Evolutionary conservation across 1,140 invertebrate species (phyloP), one percentile per base, ranked within the genome.

Genomic region (Drosophila subpulchrella): DNA sequence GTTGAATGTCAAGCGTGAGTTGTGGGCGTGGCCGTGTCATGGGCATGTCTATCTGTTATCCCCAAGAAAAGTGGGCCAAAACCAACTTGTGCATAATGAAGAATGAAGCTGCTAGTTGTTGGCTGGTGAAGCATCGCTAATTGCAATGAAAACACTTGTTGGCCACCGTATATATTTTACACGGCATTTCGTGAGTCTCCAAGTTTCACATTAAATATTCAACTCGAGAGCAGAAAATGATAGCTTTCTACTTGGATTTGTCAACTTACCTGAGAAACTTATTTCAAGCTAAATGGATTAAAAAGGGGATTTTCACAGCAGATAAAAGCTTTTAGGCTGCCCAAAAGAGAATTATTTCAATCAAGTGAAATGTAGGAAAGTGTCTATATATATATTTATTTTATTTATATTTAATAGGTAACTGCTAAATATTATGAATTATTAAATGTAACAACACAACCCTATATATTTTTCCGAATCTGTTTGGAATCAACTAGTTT

Each of bases 81-180:
- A 20, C 42, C 42, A 70, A 70, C 63, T 46, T 70, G 61, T 66
- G 63, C 66, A 70, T 70, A 71, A 56, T 70, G 50, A 67, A 68
- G 65, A 68, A 42, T 44, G 61, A 67, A 66, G 65, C 62, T 68
- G 62, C 27, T 34, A 71, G 67, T 27, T 34, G 63, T 15, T 27
- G 34, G 13, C 55, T 71, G 55, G 36, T 81, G 60, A 81, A 81
- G 48, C 78, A 73, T 54, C 60, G 78, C 78, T 81, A 81, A 81
- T 81, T 81, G 78, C 78, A 81, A 72, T 77, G 66, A 73, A 73
- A 81, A 78, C 78, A 81, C 78, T 81, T 81, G 73, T 81, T 81
- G 78, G 75, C 61, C 54, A 12, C 20, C 13, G 41, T 47, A 54
- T 47, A 54, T 47, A 72, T 50, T 47, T 39, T 36, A 27, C 58